phyloP scores from a whole-genome alignment of 2,113 vertebrate species.

The Pelusios castaneus region DNA sequence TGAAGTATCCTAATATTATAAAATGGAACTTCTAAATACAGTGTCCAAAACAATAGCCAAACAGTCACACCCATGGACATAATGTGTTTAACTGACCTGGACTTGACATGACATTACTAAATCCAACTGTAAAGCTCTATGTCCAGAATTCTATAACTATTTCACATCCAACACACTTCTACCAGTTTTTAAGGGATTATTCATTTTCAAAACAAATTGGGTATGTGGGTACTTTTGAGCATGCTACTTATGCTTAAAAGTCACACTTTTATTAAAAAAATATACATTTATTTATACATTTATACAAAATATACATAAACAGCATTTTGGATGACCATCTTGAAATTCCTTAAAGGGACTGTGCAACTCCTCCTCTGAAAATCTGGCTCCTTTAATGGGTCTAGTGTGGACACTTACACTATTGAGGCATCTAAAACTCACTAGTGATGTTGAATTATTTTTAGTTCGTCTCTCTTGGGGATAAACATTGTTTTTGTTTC shows the following conservation, averaged over 20 bases:
- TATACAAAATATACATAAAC: no score
- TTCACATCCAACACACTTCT: not conserved
- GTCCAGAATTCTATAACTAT: not conserved
- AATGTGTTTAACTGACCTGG: not conserved
- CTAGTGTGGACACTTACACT: not conserved
- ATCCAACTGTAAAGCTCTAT: not conserved
- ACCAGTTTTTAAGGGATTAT: not conserved
- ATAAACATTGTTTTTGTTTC: not conserved
- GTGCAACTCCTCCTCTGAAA: not conserved
- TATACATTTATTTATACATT: no score
- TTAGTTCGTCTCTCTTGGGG: not conserved
- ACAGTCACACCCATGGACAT: rapidly evolving
- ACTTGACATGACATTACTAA: not conserved
- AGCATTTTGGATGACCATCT: not conserved
- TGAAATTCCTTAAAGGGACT: not conserved
- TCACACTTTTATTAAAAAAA: not conserved
- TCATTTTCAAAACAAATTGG: not conserved
- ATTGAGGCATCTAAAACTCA: not conserved
- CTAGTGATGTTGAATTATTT: not conserved
- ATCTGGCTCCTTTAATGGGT: not conserved
- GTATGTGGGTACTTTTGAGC: not conserved
- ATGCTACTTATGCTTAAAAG: not conserved
- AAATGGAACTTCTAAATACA: not conserved
- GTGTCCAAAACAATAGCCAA: not conserved
- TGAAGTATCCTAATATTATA: not conserved